Evolutionary conservation across 2,888 invertebrate species (phyloP), one percentile per base, ranked within the genome.

Genomic region (Metellina segmentata): DNA sequence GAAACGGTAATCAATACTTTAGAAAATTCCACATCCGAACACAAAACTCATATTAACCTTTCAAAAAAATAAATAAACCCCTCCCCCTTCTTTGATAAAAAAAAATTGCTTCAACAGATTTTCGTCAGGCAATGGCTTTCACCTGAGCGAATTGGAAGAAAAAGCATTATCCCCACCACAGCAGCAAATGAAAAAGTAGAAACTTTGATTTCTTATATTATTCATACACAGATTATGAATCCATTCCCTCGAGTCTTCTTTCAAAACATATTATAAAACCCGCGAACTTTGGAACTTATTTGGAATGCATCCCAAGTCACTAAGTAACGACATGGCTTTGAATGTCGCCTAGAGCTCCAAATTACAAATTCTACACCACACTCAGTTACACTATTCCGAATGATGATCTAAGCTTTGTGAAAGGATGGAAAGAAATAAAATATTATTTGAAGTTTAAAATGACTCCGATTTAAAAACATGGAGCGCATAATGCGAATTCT

Each of bases 331-430:
- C 83, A 85, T 70, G 19, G 34, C 71, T 71, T 48, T 49, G 71
- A 82, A 53, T 85, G 83, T 85, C 74, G 74, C 83, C 83, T 20
- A 2, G 7, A 61, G 83, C 74, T 20, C 13, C n/a, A n/a, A 75
- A 85, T 81, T 87, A 87, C 69, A 61, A 75, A 85, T 87, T 87
- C 87, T 51, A 61, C 71, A 74, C 87, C 87, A 79, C 81, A 72
- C 87, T 81, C 72, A 81, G 79, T 69, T 77, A 53, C 52, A 61
- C 53, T 34, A 11, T 49, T n/a, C 85, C n/a, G 69, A 77, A 77
- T 85, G 77, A 75, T 77, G 77, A 79, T 86, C 86, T 79, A n/a
- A 79, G 61, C 71, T 81, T 81, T 72, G 51, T 19, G 7, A n/a
- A 86, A n/a, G 19, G 71, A 49, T 20, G 53, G 13, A 72, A 86